A percentile compares a stretch with the other conserved stretches of the same genome.
Evolutionary conservation across 2,797 vertebrate genomes (phyloP).

Genomic region (Neosilurus hyrtlii): DNA sequence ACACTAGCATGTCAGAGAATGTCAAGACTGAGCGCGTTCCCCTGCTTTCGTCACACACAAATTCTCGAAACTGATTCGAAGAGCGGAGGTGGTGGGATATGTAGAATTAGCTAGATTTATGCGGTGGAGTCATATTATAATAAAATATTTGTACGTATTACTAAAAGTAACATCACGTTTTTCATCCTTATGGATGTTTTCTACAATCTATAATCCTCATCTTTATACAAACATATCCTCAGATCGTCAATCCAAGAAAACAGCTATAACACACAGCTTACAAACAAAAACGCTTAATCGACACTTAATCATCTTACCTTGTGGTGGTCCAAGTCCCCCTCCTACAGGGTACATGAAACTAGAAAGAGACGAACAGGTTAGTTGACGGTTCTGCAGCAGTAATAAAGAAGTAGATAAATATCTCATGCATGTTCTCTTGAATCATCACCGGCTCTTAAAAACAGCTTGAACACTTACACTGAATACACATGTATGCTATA

Average conservation of each 20-base stretch:
- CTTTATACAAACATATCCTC: not conserved
- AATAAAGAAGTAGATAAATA: not conserved
- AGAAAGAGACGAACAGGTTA: slow-evolving; percentile 10
- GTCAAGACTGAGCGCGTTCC: too few species aligned
- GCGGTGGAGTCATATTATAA: too few species aligned
- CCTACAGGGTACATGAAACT: slow-evolving; percentile 96
- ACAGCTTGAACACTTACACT: not conserved
- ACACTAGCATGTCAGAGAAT: too few species aligned
- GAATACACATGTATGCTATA: not conserved
- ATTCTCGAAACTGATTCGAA: too few species aligned
- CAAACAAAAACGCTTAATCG: not conserved
- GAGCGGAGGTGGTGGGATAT: too few species aligned
- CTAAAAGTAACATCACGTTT: too few species aligned
- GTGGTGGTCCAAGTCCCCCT: slow-evolving; percentile 84
- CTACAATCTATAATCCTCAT: not conserved
- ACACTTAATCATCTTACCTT: slow-evolving; percentile 77
- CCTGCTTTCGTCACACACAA: too few species aligned
- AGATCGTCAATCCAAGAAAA: not conserved
- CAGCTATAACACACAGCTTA: not conserved
- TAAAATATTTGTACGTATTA: too few species aligned
- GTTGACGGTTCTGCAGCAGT: not conserved
- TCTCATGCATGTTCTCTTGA: not conserved
- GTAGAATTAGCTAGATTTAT: too few species aligned
- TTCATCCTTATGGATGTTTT: too few species aligned
- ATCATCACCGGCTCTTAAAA: not conserved